These are phyloP conservation scores for Iselma pallidipennis DNA, from an alignment of 2,888 invertebrate genomes.

Conservation along the genomic window DNA sequence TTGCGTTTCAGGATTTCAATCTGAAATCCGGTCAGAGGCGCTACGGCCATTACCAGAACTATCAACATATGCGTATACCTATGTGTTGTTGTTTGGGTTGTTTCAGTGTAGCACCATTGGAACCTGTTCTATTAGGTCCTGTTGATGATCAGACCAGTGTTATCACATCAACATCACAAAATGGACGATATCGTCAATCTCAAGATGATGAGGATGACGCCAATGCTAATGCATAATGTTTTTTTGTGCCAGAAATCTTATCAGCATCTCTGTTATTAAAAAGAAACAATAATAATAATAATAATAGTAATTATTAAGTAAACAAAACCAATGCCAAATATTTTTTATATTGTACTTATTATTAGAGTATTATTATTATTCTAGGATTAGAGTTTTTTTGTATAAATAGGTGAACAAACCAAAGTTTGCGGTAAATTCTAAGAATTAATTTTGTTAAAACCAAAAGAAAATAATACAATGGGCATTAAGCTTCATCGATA, in stretches of 20 bases:
- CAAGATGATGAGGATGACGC: slow-evolving; percentile 30
- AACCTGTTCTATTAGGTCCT: slow-evolving; percentile 55
- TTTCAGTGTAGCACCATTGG: slow-evolving; percentile 64
- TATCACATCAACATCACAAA: slow-evolving; percentile 49
- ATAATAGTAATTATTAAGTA: too few species aligned
- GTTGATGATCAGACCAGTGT: slow-evolving; percentile 51
- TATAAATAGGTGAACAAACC: too few species aligned
- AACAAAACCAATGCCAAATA: too few species aligned
- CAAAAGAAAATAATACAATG: background rate
- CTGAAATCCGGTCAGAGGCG: background rate
- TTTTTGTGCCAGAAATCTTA: background rate
- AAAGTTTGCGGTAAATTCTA: too few species aligned
- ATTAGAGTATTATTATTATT: background rate
- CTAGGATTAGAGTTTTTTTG: background rate
- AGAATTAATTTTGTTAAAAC: background rate
- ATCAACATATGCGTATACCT: slow-evolving; percentile 1
- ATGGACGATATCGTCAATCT: slow-evolving; percentile 32
- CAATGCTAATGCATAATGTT: slow-evolving; percentile 12
- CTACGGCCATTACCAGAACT: background rate
- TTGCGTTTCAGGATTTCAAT: too few species aligned
- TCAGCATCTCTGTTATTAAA: too few species aligned
- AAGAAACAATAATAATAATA: too few species aligned
- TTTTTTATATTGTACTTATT: background rate
- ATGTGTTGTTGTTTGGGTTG: slow-evolving; percentile 18
- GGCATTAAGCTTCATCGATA: slow-evolving; percentile 2